Base-by-base conservation (phyloP, 1,140 invertebrate genomes). In the Dendrolimus kikuchii region DNA sequence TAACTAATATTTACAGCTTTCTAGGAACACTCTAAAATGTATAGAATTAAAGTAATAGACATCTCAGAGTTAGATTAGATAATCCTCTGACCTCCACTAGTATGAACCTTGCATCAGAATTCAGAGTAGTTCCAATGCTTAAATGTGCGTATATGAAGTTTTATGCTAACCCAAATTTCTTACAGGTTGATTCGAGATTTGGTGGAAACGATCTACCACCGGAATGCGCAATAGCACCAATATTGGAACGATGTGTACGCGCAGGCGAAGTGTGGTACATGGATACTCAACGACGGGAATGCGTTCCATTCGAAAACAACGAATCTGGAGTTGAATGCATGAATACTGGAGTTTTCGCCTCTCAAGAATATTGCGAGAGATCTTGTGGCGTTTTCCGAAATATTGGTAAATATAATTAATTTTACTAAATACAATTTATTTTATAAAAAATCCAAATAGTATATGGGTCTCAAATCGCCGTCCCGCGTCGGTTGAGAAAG, bases 341-440 rank as follows among this genome's bases (percentile, higher is more conserved):
- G 37, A 93, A 94, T 76, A 93, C 93, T n/a, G 95, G 95, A 81
- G 89, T 92, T 54, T 97, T 95, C 84, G 74, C 89, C 57, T 75
- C 92, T 1, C 91, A 93, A 68, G 95, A 97, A 74, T 92, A 94
- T 51, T 97, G 96, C 72, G 91, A 95, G 71, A 86, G 94, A 59
- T 89, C 92, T 39, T 96, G 95, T 67, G 93, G 95, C 50, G 74
- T 77, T 44, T 95, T 93, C 85, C 88, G 89, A 64, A 90, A 90
- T 60, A 88, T 93, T 77, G 93, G 94, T 95, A 81, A 86, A 85
- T 23, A 23, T 23, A 23, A 23, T 23, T 23, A n/a, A 23, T 23
- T 23, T 23, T 23, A 23, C 3, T 3, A 23, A 23, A 23, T 23
- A 23, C 23, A 23, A 23, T n/a, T n/a, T n/a, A n/a, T n/a, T n/a